phyloP scores from a whole-genome alignment of 2,888 invertebrate species.

The Mythimna pallens region DNA sequence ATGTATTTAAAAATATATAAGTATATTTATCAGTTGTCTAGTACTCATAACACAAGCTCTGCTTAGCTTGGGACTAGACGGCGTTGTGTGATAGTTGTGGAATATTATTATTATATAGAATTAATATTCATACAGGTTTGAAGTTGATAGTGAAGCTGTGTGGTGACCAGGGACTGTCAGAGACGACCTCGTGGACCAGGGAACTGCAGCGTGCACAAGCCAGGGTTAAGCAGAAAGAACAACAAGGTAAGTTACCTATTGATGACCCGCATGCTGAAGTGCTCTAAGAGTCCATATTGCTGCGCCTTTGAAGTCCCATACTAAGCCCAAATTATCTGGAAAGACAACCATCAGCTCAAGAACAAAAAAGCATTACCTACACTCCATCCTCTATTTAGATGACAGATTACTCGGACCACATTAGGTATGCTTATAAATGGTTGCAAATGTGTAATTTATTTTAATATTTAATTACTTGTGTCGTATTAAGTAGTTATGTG shows the following conservation, averaged over 20 bases:
- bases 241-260: slow-evolving; percentile 75
- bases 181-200: slow-evolving; percentile 95
- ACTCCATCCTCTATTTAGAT: background rate
- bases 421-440: background rate
- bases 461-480: background rate
- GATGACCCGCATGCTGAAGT: background rate
- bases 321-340: background rate
- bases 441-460: background rate
- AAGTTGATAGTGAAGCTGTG: slow-evolving; percentile 97
- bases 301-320: background rate
- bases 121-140: slow-evolving; percentile 88
- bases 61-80: no score
- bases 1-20: no score
- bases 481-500: background rate
- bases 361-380: background rate
- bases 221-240: slow-evolving; percentile 86
- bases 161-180: slow-evolving; percentile 97
- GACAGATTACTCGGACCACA: background rate
- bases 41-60: no score
- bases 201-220: slow-evolving; percentile 94
- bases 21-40: no score
- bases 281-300: background rate
- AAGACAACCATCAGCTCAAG: background rate
- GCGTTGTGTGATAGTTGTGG: no score
- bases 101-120: no score